phyloP scores from a whole-genome alignment of 2,797 vertebrate genomes.

The Hylomyscus alleni region DNA sequence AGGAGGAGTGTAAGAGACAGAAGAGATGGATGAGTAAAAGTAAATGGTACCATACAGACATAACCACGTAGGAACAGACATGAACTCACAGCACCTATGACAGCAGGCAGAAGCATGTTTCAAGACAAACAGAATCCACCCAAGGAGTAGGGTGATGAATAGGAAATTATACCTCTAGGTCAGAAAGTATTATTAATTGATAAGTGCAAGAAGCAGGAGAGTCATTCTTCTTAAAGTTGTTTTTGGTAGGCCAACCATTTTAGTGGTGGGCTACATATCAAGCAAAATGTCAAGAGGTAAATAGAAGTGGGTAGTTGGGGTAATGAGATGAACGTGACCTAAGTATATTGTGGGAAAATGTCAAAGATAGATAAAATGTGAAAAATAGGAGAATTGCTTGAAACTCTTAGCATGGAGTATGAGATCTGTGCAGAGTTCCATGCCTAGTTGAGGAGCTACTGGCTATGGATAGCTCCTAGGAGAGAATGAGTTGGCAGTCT shows the following conservation, averaged over 20 bases:
- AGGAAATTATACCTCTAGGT: background rate
- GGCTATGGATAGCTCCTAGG: no score
- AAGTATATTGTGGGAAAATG: background rate
- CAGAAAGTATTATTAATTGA: background rate
- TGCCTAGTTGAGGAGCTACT: background rate
- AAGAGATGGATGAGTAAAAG: background rate
- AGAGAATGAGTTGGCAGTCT: background rate
- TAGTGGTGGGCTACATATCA: background rate
- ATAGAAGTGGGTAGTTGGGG: background rate
- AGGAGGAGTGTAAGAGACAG: background rate
- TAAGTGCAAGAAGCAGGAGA: background rate
- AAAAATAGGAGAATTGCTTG: background rate
- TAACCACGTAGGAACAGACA: background rate
- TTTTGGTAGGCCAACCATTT: background rate
- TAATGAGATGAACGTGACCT: rapidly evolving
- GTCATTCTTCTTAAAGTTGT: background rate
- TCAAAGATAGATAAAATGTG: no score
- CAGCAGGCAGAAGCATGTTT: background rate
- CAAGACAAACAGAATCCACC: background rate
- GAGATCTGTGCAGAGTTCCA: background rate
- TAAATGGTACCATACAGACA: background rate
- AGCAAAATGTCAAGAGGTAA: background rate
- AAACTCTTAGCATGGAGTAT: background rate
- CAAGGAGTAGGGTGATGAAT: no score
- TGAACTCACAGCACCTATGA: background rate